Evolutionary conservation across 2,797 vertebrate species (phyloP).

Genomic region (Anisognathus igniventris): DNA sequence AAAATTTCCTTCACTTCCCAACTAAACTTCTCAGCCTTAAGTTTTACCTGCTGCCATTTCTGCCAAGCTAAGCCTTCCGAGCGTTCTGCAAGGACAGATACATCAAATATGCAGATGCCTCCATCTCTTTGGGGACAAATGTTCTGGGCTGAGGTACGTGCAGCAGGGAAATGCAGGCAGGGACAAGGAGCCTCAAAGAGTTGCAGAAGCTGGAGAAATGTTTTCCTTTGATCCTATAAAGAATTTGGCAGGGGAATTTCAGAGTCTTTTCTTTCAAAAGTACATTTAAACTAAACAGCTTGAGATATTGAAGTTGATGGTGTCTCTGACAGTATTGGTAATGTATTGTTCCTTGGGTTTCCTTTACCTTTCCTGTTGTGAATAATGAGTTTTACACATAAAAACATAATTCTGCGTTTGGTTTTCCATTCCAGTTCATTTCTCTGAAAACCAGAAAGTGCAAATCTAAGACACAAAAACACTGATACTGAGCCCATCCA

Average conservation of each 20-base stretch:
- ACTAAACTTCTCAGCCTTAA: background rate
- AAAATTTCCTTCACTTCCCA: background rate
- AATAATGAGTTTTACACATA: background rate
- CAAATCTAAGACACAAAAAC: background rate
- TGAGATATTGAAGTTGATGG: background rate
- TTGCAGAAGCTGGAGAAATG: background rate
- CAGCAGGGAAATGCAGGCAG: background rate
- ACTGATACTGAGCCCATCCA: rapidly evolving
- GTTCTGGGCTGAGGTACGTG: background rate
- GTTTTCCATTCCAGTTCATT: background rate
- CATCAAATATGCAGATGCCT: background rate
- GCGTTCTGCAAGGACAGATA: background rate
- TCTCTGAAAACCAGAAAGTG: background rate
- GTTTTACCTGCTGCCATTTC: background rate
- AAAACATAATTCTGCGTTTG: background rate
- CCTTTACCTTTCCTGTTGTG: background rate
- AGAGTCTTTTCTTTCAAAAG: constrained; percentile 1
- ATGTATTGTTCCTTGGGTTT: background rate
- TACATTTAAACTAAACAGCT: background rate
- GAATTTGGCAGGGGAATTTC: constrained; percentile 25
- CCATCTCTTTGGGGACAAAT: background rate
- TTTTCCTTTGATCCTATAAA: constrained; percentile 29
- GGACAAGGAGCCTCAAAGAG: background rate
- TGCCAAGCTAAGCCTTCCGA: background rate
- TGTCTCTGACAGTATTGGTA: background rate